A percentile compares a stretch with the other conserved stretches of the same genome.
These are phyloP conservation scores for Orius insidiosus DNA, from an alignment of 1,140 invertebrate genomes.

Conservation along the genomic window DNA sequence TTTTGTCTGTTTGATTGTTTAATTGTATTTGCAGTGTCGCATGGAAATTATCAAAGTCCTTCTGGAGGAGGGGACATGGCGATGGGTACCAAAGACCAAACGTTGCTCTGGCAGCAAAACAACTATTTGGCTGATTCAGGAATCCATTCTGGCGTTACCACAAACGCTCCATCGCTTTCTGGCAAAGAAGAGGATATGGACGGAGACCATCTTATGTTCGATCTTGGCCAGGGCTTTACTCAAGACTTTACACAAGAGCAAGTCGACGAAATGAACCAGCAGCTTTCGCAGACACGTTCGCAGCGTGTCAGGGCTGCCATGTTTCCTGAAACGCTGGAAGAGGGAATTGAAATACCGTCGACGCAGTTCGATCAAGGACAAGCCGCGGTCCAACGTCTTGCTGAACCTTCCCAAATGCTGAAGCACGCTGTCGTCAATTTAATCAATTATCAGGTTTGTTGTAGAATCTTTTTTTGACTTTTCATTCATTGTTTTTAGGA, in stretches of 20 bases:
- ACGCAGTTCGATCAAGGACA: slow-evolving; percentile 88
- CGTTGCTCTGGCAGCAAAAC: slow-evolving; percentile 33
- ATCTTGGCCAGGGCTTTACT: slow-evolving; percentile 73
- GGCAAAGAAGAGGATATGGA: slow-evolving; percentile 74
- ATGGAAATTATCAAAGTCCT: slow-evolving; percentile 66
- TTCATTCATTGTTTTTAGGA: slow-evolving; percentile 34
- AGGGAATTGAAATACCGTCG: slow-evolving; percentile 90
- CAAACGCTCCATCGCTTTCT: slow-evolving; percentile 76
- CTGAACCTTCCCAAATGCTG: slow-evolving; percentile 92
- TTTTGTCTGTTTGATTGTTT: not conserved
- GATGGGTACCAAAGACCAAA: slow-evolving; percentile 74
- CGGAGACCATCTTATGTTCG: slow-evolving; percentile 76
- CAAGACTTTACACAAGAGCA: slow-evolving; percentile 88
- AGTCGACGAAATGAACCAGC: slow-evolving; percentile 92
- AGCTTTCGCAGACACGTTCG: slow-evolving; percentile 84
- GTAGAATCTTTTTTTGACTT: too few species aligned
- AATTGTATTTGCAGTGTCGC: slow-evolving; percentile 41
- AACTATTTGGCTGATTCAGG: slow-evolving; percentile 60
- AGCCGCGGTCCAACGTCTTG: slow-evolving; percentile 84
- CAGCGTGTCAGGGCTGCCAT: slow-evolving; percentile 93
- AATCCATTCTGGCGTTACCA: slow-evolving; percentile 87
- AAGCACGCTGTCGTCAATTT: slow-evolving; percentile 97
- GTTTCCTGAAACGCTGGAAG: slow-evolving; percentile 95
- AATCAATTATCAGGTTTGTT: slow-evolving; percentile 83
- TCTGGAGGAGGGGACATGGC: slow-evolving; percentile 39